phyloP scores from a whole-genome alignment of 2,888 invertebrate species.

The Athrips mouffetella region DNA sequence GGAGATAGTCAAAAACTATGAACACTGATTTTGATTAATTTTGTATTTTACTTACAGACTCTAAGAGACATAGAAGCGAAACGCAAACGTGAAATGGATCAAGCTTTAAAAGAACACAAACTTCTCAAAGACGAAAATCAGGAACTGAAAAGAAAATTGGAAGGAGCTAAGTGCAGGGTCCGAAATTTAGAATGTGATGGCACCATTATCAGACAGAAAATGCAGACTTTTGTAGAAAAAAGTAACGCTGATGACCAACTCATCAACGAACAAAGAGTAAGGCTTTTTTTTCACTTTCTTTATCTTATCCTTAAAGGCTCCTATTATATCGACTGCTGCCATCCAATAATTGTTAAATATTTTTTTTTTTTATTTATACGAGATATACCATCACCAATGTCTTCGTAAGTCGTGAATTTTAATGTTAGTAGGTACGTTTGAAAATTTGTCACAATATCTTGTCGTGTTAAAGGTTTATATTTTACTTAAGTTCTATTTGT shows the following conservation, averaged over 20 bases:
- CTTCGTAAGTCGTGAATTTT: too few relatives aligned
- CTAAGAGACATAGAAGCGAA: conserved; percentile 76
- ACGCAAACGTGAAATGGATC: conserved; percentile 78
- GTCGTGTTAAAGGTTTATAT: not conserved
- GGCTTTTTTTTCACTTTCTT: conserved; percentile 16
- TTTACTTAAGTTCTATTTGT: conserved; percentile 25
- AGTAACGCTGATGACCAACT: conserved; percentile 80
- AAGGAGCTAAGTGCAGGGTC: conserved; percentile 83
- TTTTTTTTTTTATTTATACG: not conserved
- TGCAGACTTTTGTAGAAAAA: conserved; percentile 80
- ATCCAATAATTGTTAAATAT: too few relatives aligned
- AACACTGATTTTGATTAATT: too few relatives aligned
- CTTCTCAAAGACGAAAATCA: conserved; percentile 75
- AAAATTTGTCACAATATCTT: too few relatives aligned
- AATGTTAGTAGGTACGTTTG: too few relatives aligned
- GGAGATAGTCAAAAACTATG: too few relatives aligned
- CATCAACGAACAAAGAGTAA: conserved; percentile 80
- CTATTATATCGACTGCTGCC: too few relatives aligned
- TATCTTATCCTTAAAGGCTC: too few relatives aligned
- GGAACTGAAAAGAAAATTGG: conserved; percentile 80
- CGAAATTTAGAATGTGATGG: conserved; percentile 83
- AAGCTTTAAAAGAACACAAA: conserved; percentile 78
- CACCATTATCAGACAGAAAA: conserved; percentile 75
- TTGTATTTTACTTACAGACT: conserved; percentile 34
- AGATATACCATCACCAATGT: too few relatives aligned